A percentile compares a stretch with the other conserved stretches of the same genome.
Conservation (phyloP, 2,113 vertebrate species). For the Kobus ellipsiprymnus region DNA sequence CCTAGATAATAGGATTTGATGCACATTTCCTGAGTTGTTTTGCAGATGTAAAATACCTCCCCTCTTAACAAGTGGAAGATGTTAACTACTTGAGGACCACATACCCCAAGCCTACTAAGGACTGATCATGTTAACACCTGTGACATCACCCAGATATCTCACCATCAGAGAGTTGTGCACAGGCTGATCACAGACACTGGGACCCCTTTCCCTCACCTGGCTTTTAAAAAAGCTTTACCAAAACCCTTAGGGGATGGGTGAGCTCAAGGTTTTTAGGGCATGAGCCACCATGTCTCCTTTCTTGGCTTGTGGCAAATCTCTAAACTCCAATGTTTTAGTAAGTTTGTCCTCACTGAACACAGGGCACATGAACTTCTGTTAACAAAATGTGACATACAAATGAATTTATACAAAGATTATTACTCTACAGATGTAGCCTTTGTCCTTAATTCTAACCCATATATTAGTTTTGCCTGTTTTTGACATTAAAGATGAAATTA, state of each 20-base stretch:
- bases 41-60: not conserved
- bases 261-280: not conserved
- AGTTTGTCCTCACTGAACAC: not conserved
- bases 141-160: not conserved
- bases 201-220: not conserved
- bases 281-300: not conserved
- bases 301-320: not conserved
- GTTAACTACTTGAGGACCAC: not conserved
- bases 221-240: not conserved
- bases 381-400: not conserved
- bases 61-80: not conserved
- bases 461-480: not conserved
- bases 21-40: not conserved
- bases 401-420: not conserved
- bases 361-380: not conserved
- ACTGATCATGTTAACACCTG: not conserved
- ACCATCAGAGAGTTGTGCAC: not conserved
- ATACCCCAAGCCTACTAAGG: not conserved
- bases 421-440: not conserved
- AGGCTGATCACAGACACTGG: not conserved
- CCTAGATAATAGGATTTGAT: not conserved
- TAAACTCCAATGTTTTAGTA: not conserved
- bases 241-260: not conserved
- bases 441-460: not conserved
- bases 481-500: not conserved